Base-by-base conservation (phyloP, 2,113 vertebrate species). In the Danionella cerebrum region DNA sequence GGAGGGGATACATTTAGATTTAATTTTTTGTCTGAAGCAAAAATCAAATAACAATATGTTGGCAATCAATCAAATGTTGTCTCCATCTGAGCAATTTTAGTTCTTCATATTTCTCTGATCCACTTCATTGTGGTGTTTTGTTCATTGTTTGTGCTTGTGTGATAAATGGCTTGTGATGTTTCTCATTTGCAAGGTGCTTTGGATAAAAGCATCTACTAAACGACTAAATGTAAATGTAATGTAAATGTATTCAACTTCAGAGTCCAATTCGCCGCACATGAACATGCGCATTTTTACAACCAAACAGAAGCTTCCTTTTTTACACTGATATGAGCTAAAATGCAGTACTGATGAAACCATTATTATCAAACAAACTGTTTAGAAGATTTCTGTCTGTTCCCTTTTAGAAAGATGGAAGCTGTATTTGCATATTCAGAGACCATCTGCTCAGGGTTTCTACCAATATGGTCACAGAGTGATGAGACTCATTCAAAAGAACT, bases 91-190 rank as follows among this genome's bases (percentile, higher is more conserved):
- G 5, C 50, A 18, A 9, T 33, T 53, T 33, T 33, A 11, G 25
- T 33, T 53, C 14, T 33, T n/a, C 27, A 33, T 25, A 9, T 19
- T 33, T 10, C 27, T 19, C 27, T 18, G 10, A 27, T 29, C 14
- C 27, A 3, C 50, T 18, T 25, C 9, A 53, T 29, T 29, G 24
- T 7, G 2, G 3, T 31, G 11, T 14, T 16, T n/a, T 25, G 2
- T 10, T 24, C 5, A 33, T 53, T 33, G 50, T 53, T 33, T 9
- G 27, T 4, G 10, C 27, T 19, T 53, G 27, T 12, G 12, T 33
- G 50, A 53, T 53, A 33, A 53, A 53, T 31, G 18, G 27, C 50
- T 53, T 33, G 27, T 53, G 50, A 53, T 53, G 50, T 16, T 53
- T 16, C 27, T 53, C 27, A 19, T 53, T 53, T 53, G 14, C 50